Base-by-base conservation (phyloP, 2,797 vertebrate genomes). In the Morelia viridis region DNA sequence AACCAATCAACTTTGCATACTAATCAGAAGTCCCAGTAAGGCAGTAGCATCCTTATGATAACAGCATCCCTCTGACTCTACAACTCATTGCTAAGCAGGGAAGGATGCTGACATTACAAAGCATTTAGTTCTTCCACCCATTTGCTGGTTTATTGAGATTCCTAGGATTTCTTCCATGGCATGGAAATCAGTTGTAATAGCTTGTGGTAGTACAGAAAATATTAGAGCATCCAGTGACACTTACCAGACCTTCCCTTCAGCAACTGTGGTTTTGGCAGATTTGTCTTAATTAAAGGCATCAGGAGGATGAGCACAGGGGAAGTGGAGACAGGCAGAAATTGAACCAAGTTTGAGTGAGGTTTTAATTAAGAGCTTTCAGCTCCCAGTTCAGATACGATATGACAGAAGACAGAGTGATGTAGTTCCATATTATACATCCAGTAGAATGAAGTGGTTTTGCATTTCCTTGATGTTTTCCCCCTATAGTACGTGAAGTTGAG, bases 251-350 rank as follows among this genome's bases (percentile, higher is more conserved):
- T 95, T 94, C 93, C 93, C 94, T 91, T 94, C 90, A 96, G 96
- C 94, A 94, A 85, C 84, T 94, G 68, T 91, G 93, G 80, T 95
- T 96, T 93, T 96, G 95, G 94, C 76, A 76, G 94, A 95, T 96
- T 96, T 95, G 95, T 97, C 95, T 97, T 97, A 96, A 97, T 97
- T 97, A 96, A 89, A 93, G 93, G 87, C 92, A 96, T 91, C 71
- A 87, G 93, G 61, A 94, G 90, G 88, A 96, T 93, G 92, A 90
- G 88, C 46, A 19, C 46, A n/a, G 85, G 95, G 93, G 93, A 94
- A 94, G 90, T 41, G 57, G 92, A 96, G 94, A 95, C 88, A 96
- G 94, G 95, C 88, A 93, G 76, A 95, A 94, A 96, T 93, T 92
- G 94, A 93, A 91, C 80, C 93, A 94, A 88, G 90, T 94, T 94